Base-by-base conservation (phyloP, 2,113 vertebrate genomes). In the Panthera tigris region DNA sequence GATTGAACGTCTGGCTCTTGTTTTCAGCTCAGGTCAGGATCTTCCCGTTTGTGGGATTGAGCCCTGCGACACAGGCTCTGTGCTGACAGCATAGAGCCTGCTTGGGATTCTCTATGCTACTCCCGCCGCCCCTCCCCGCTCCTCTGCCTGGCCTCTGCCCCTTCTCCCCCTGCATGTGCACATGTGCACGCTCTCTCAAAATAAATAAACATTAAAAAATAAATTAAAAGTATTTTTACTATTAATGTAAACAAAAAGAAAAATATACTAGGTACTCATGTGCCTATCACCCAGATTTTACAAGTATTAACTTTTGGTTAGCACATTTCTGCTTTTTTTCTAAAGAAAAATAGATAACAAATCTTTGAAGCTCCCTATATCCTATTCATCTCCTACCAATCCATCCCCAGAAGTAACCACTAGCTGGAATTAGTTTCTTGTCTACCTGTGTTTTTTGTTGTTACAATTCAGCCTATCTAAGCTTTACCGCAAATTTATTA, bases 181-280 rank as follows among this genome's bases (percentile, higher is more conserved):
- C 19, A 7, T 7, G 7, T 57, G 55, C 55, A 57, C 19, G 0
- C 18, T 21, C 55, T 21, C 55, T 57, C 18, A 21, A 57, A 57
- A 57, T 57, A 57, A 21, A 57, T 57, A 57, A 19, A 57, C 55
- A 21, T 57, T 57, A 21, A 57, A 55, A 57, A 57, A 57, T 19
- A 57, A 57, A 57, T 57, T 15, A 95, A 95, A 57, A 36, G 16
- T 19, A 1, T 36, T 94, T 66, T 94, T 66, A 39, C 69, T 36
- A 31, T 63, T 96, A 68, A 68, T 93, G 93, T 80, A 65, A 80
- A 31, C 50, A 66, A 89, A 90, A 85, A 84, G 33, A 78, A 65
- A 79, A 29, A 29, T 68, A 41, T 57, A 45, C 3, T 39, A 61
- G 73, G n/a, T 81, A 93, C 16, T 41, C 15, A 57, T 68, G 39